Evolutionary conservation across 2,888 invertebrate species (phyloP), one percentile per base, ranked within the genome.

Genomic region (Polietes domitor): DNA sequence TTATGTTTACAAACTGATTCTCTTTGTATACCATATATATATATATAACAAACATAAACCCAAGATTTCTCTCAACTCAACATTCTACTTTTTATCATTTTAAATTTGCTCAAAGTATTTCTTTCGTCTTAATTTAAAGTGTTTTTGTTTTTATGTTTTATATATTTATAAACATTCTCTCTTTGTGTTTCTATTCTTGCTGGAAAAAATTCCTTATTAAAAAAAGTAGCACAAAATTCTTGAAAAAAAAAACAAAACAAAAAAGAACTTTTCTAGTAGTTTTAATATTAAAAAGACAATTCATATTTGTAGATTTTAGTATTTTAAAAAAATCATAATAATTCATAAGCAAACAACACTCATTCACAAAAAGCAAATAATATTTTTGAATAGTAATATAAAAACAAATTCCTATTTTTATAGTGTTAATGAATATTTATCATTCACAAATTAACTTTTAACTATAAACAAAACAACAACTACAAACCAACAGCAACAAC

Each of bases 341-440:
- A 41, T 68, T 68, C 21, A 65, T 72, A 76, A 53, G 47, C 41
- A 68, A 70, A 32, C 61, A 58, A 61, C 61, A 68, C 68, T 75
- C 50, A 72, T 68, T 53, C 21, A 61, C 76, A 79, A 73, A 73
- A 41, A 24, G 26, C 58, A 43, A 26, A 55, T 26, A 70, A 68
- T 68, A 68, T 68, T 41, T 41, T 82, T 72, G 53, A 72, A 78
- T 68, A 73, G 37, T 80, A 74, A 68, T 77, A n/a, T 50, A 68
- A 55, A 65, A 73, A 37, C 37, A 77, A 32, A 77, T 74, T 83
- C 83, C 83, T 83, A 83, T 83, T 80, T 83, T 83, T 80, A 74
- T 80, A 83, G 75, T 75, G 80, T 75, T 80, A 74, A 79, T 9
- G 17, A 55, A 50, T 17, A 41, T 61, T 63, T 63, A 41, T 76